Conservation (phyloP, 37 sponge, comb jelly and placozoan genomes). For the Corticium candelabrum region DNA sequence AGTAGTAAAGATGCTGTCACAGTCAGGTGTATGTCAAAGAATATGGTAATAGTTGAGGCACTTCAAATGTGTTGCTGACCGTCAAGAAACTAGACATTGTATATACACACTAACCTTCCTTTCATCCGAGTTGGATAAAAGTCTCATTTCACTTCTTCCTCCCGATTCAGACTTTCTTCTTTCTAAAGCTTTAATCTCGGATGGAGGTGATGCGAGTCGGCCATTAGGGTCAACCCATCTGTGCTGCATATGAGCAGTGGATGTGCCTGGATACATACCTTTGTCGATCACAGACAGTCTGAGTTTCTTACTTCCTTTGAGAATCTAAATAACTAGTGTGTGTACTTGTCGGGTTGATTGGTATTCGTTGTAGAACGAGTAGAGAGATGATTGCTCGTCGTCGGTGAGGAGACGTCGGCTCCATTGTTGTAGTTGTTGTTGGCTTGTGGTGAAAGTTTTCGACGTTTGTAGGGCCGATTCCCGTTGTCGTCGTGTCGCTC, state of each 20-base stretch:
- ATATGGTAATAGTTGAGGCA: too few relatives aligned
- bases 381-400: not conserved
- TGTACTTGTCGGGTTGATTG: not conserved
- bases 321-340: slow-evolving; percentile 18
- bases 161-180: not conserved
- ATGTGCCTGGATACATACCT: slow-evolving; percentile 36
- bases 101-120: too few relatives aligned
- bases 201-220: slow-evolving; percentile 43
- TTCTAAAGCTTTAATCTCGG: not conserved
- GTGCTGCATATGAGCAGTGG: slow-evolving; percentile 34
- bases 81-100: too few relatives aligned
- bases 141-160: slow-evolving; percentile 9
- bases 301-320: slow-evolving; percentile 30
- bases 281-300: slow-evolving; percentile 26
- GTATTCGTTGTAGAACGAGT: not conserved
- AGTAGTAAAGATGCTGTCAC: too few relatives aligned
- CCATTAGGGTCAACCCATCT: slow-evolving; percentile 57
- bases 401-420: not conserved
- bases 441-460: not conserved
- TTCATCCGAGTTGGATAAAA: slow-evolving; percentile 14
- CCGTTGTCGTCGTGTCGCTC: not conserved
- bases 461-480: not conserved
- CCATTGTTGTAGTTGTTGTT: not conserved
- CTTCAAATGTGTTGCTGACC: too few relatives aligned
- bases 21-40: too few relatives aligned